phyloP scores from a whole-genome alignment of 2,113 vertebrate genomes.

The Cervus canadensis region DNA sequence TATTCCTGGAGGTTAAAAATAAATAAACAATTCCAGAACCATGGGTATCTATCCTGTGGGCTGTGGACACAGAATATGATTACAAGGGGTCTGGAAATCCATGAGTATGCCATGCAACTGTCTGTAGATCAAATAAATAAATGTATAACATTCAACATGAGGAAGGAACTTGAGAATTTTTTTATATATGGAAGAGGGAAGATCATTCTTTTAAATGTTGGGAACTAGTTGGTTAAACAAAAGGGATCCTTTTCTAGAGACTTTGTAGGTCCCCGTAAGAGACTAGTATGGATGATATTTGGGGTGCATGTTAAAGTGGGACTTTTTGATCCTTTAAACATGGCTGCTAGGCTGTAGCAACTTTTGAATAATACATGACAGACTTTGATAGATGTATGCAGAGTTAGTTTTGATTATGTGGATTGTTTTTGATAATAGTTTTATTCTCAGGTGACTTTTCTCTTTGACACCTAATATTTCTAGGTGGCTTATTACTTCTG shows the following conservation, averaged over 20 bases:
- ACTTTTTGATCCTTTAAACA: background rate
- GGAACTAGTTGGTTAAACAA: background rate
- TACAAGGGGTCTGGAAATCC: background rate
- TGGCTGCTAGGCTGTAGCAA: background rate
- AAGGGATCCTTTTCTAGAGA: background rate
- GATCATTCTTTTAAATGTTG: background rate
- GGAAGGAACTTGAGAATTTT: background rate
- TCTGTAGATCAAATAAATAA: background rate
- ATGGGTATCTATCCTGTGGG: background rate
- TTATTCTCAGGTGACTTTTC: background rate
- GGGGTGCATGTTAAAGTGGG: background rate
- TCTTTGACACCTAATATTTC: background rate
- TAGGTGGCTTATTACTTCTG: background rate
- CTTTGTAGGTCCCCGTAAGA: background rate
- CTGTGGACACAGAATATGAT: background rate
- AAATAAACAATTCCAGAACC: background rate
- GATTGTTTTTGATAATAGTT: constrained; percentile 12
- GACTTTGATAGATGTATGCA: background rate
- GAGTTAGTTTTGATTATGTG: background rate
- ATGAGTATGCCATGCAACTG: background rate
- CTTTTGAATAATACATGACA: background rate
- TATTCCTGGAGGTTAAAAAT: background rate
- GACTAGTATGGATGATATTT: background rate
- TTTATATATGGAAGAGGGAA: background rate
- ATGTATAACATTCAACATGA: background rate